phyloP scores from a whole-genome alignment of 2,113 vertebrate genomes.

The Clarias batrachus region DNA sequence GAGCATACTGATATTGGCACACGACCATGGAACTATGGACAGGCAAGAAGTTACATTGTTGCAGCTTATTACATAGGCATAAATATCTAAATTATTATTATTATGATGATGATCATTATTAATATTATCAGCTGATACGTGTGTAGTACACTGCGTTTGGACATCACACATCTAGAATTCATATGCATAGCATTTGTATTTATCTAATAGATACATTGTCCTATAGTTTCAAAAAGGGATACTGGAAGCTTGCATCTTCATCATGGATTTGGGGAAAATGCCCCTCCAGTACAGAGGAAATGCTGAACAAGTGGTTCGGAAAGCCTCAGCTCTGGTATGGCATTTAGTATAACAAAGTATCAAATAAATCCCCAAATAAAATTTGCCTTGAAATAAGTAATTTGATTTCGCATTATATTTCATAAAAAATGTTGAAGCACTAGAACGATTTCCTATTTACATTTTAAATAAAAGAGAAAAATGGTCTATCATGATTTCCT shows the following conservation, averaged over 20 bases:
- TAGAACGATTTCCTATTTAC: not conserved
- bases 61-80: not conserved
- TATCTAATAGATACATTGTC: not conserved
- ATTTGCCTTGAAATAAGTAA: not conserved
- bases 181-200: not conserved
- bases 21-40: slow-evolving; percentile 85
- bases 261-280: slow-evolving; percentile 80
- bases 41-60: slow-evolving; percentile 70
- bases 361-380: not conserved
- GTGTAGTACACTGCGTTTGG: not conserved
- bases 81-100: not conserved
- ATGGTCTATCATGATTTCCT: not conserved
- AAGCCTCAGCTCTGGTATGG: slow-evolving; percentile 85
- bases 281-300: slow-evolving; percentile 80
- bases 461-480: not conserved
- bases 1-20: slow-evolving; percentile 38
- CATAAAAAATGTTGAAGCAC: not conserved
- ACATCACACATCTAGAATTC: not conserved
- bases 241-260: slow-evolving; percentile 82
- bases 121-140: not conserved
- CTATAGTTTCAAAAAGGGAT: slow-evolving; percentile 82
- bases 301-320: slow-evolving; percentile 77
- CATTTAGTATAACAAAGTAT: not conserved
- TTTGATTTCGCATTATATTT: too few relatives aligned
- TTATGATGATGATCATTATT: too few relatives aligned